Evolutionary conservation across 2,888 invertebrate genomes (phyloP), one percentile per base, ranked within the genome.

Genomic region (Lepidocyrtinus sp.): DNA sequence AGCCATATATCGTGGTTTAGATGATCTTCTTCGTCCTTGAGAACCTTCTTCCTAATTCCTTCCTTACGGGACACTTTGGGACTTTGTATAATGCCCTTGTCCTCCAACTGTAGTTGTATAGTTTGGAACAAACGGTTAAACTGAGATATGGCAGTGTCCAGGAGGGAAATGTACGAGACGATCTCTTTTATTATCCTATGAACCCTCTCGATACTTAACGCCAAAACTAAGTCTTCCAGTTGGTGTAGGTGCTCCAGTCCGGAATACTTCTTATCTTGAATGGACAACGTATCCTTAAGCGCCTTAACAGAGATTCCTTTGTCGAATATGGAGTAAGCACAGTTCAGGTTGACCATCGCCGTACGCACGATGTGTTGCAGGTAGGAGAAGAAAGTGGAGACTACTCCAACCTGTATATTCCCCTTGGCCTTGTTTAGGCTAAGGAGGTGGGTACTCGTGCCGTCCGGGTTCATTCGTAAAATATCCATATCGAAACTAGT

Each of bases 61-160:
- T 55, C 22, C n/a, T 7, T 27, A n/a, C 24, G 1, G 65, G 17
- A 65, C 5, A 25, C 24, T 26, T 9, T 65, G 9, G 36, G 5
- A 12, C 26, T 25, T 26, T 3, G 17, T 0, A 62, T 36, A 1
- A 76, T 70, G 21, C 67, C 76, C 27, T 64, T 63, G 1, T 76
- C 70, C 5, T 76, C 70, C 22, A 76, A 24, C n/a, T 76, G 76
- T 0, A 76, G 55, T 17, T 76, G 69, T 17, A 76, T 36, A 1
- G 46, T 63, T 69, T 76, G 70, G 19, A 76, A 64, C 27, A 76
- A 7, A 24, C 15, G 45, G 36, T 70, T 76, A 12, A 70, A 46
- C 61, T 76, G 63, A 0, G 70, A 46, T 9, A 76, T 70, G 1
- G 64, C 1, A 21, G 15, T 70, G 55, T 76, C 22, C 1, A 76